Conservation (phyloP, 2,797 vertebrate genomes). For the Pterois miles region DNA sequence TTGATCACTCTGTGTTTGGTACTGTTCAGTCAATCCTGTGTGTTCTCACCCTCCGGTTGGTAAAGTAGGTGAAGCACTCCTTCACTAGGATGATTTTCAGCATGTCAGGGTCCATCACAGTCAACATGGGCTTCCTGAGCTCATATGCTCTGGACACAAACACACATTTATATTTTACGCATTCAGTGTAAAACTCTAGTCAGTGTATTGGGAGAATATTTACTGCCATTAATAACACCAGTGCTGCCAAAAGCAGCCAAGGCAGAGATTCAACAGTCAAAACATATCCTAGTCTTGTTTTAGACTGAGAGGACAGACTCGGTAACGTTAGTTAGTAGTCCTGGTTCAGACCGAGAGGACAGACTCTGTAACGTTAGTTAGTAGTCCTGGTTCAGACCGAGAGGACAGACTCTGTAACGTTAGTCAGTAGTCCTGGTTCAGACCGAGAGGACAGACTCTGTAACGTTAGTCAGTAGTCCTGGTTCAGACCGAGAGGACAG, state of each 20-base stretch:
- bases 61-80: constrained; percentile 78
- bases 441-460: no score
- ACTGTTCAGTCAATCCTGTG: background rate
- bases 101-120: constrained; percentile 73
- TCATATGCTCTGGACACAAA: constrained; percentile 65
- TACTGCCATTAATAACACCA: background rate
- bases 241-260: background rate
- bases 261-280: background rate
- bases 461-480: no score
- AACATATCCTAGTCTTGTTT: no score
- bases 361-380: no score
- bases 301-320: no score
- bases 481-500: no score
- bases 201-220: background rate
- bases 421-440: no score
- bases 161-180: background rate
- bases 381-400: no score
- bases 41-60: constrained; percentile 73
- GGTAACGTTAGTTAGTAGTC: no score
- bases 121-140: constrained; percentile 73
- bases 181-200: background rate
- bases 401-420: no score
- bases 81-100: constrained; percentile 81
- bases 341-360: no score
- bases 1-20: background rate